Evolutionary conservation across 2,797 vertebrate species (phyloP).

Genomic region (Erpetoichthys calabaricus): DNA sequence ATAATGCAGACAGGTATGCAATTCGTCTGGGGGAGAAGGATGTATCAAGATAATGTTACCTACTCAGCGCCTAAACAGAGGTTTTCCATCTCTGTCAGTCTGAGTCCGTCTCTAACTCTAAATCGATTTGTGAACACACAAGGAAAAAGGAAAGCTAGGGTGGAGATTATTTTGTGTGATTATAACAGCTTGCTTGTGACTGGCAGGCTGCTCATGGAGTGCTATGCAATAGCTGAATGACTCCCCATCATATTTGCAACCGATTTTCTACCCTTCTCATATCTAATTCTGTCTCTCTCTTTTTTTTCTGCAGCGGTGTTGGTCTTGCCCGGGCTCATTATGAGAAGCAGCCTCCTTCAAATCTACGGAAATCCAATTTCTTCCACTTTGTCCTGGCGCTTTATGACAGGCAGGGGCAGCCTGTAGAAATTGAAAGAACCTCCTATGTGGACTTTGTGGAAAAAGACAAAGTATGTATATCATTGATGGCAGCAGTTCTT

Average conservation of each 20-base stretch:
- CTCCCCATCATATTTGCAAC: conserved; percentile 2
- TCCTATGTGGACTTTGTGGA: conserved; percentile 92
- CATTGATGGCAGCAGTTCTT: no score
- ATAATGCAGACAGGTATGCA: not conserved
- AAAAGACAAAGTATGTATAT: conserved; percentile 68
- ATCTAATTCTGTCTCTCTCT: not conserved
- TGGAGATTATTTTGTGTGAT: conserved; percentile 14
- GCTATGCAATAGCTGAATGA: conserved; percentile 10
- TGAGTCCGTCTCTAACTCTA: conserved; percentile 10
- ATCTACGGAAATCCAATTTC: conserved; percentile 90
- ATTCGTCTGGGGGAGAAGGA: conserved; percentile 8
- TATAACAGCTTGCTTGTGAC: conserved; percentile 13
- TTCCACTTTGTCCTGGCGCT: conserved; percentile 88
- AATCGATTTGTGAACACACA: conserved; percentile 18
- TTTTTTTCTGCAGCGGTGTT: conserved; percentile 53
- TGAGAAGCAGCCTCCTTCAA: conserved; percentile 90
- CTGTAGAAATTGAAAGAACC: conserved; percentile 87
- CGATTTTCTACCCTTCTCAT: conserved; percentile 8
- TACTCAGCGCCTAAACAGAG: conserved; percentile 5
- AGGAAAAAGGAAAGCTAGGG: conserved; percentile 11
- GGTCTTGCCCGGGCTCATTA: conserved; percentile 81
- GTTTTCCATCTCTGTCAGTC: conserved; percentile 17
- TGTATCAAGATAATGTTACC: conserved; percentile 8
- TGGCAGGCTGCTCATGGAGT: conserved; percentile 11
- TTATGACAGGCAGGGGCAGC: conserved; percentile 88